Conservation (phyloP, 2,113 vertebrate species). For the Sebastes schlegelii region DNA sequence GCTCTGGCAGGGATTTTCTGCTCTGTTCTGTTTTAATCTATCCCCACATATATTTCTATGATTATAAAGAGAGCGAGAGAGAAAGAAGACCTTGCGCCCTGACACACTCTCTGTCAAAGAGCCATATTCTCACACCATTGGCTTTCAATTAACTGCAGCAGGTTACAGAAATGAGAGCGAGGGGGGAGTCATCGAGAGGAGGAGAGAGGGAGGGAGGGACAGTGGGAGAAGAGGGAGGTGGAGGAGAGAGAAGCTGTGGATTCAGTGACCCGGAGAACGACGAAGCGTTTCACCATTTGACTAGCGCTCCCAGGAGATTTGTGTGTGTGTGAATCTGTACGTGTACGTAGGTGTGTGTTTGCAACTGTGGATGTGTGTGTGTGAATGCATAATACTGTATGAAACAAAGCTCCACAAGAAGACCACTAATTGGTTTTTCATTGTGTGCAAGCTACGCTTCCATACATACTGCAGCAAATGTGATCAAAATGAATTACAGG, state of each 20-base stretch:
- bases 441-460: conserved; percentile 31
- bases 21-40: conserved; percentile 45
- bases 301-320: conserved; percentile 70
- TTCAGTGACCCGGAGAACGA: conserved; percentile 69
- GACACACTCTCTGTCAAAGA: conserved; percentile 70
- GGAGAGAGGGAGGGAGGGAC: conserved; percentile 15
- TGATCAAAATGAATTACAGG: conserved; percentile 38
- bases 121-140: conserved; percentile 80
- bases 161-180: conserved; percentile 70
- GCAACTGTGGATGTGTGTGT: conserved; percentile 19
- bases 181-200: conserved; percentile 6
- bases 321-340: conserved; percentile 53
- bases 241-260: conserved; percentile 57
- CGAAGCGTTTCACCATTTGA: conserved; percentile 70
- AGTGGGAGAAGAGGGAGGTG: neutral
- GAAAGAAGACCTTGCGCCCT: conserved; percentile 52
- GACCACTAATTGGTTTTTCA: conserved; percentile 56
- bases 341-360: conserved; percentile 26
- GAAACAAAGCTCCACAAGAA: conserved; percentile 43
- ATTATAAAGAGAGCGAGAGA: conserved; percentile 20
- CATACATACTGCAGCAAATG: conserved; percentile 22
- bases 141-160: conserved; percentile 82
- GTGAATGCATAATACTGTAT: conserved; percentile 15
- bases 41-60: conserved; percentile 57
- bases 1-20: conserved; percentile 33